Evolutionary conservation across 2,797 vertebrate species (phyloP), one percentile per base, ranked within the genome.

Genomic region (Chanos chanos): DNA sequence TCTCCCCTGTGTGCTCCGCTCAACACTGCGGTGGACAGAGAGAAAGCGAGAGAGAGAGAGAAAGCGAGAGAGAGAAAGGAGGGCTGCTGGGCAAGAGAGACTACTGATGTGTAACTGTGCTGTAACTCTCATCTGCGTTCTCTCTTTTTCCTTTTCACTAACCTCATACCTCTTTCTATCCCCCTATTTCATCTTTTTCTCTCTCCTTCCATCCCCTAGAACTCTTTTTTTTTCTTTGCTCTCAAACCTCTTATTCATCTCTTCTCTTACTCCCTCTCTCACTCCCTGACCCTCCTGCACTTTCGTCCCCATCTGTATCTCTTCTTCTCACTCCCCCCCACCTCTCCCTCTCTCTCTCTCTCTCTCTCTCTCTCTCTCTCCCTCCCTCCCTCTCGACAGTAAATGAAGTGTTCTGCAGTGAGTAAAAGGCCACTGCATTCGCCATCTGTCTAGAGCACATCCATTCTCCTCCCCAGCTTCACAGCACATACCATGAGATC

Each of bases 371-470:
- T 18, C n/a, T 64, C 68, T 75, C 66, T 64, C 71, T 81, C 74
- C 74, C 52, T 30, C 36, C 48, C 66, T 28, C 58, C 21, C 33
- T 61, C 44, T 40, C 18, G 47, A 73, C 75, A 71, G 76, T 80
- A 81, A 81, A 81, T 77, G 72, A 79, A 79, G 69, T 71, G 51
- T 75, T 64, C 66, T 73, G 70, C 69, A 81, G 60, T 54, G 60
- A 39, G 50, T 31, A 70, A 80, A 82, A 81, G 77, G 74, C 52
- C 79, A 70, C 70, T 66, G 63, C 61, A 82, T 66, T 80, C 85
- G 80, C 80, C 82, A 82, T 77, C 73, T 66, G 78, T 79, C 77
- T 71, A 81, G 72, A 83, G 70, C 71, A 73, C 72, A 75, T 78
- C 72, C 44, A 44, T 76, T 76, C 37, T 69, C 64, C 66, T 77